These are phyloP conservation scores for Troilus luridus DNA, from an alignment of 2,888 invertebrate species.

Conservation along the genomic window DNA sequence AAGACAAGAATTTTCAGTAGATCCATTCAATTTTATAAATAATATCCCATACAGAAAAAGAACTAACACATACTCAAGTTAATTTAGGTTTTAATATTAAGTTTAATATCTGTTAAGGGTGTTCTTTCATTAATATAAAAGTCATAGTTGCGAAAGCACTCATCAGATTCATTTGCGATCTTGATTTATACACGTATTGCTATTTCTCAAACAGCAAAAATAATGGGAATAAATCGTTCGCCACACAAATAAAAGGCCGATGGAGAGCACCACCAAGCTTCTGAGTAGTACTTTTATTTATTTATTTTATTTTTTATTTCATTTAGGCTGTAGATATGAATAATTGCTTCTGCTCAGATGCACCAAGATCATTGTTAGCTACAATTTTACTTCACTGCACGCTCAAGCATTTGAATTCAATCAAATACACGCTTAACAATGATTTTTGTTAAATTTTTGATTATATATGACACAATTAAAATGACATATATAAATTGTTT, in stretches of 20 bases:
- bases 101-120: constrained; percentile 30
- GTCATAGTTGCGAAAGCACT: background rate
- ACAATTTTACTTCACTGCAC: constrained; percentile 45
- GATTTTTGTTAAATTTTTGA: constrained; percentile 38
- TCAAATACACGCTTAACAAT: constrained; percentile 31
- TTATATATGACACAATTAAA: background rate
- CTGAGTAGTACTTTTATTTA: constrained; percentile 47
- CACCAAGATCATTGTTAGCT: constrained; percentile 43
- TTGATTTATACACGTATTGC: background rate
- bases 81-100: constrained; percentile 30
- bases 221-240: background rate
- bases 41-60: background rate
- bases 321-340: constrained; percentile 50
- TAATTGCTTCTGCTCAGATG: constrained; percentile 56
- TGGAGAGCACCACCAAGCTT: constrained; percentile 60
- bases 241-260: constrained; percentile 53
- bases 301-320: background rate
- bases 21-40: background rate
- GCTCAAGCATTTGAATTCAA: constrained; percentile 58
- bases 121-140: constrained; percentile 3
- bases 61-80: background rate
- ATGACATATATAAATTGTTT: constrained; percentile 61
- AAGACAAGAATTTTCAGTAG: constrained; percentile 2
- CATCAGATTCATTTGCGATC: background rate
- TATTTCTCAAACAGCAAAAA: background rate